These are phyloP conservation scores for Trichogramma evanescens DNA, from an alignment of 2,888 invertebrate genomes.

Conservation along the genomic window DNA sequence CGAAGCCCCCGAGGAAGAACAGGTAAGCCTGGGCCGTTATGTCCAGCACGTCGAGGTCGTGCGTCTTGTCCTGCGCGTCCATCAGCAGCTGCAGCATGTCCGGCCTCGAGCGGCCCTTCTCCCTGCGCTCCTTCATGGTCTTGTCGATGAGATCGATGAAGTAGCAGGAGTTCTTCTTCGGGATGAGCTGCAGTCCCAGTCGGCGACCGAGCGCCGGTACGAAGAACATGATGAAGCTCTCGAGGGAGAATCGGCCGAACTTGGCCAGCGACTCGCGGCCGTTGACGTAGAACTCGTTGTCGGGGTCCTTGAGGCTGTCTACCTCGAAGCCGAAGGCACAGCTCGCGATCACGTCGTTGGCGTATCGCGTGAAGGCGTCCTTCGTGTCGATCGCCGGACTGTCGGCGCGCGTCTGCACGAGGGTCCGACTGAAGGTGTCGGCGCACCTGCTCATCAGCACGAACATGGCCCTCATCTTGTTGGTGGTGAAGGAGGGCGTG, in stretches of 20 bases:
- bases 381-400: slow-evolving; percentile 29
- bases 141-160: slow-evolving; percentile 16
- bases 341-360: slow-evolving; percentile 19
- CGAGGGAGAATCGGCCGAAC: too few species aligned
- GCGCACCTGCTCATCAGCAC: slow-evolving; percentile 45
- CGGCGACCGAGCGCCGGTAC: too few species aligned
- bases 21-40: slow-evolving; percentile 46
- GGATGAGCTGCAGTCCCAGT: too few species aligned
- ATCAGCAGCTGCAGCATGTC: slow-evolving; percentile 57
- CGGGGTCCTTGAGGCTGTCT: slow-evolving; percentile 31
- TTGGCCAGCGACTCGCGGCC: slow-evolving; percentile 9
- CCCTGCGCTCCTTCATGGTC: slow-evolving; percentile 27
- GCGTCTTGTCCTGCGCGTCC: slow-evolving; percentile 39
- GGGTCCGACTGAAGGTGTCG: slow-evolving; percentile 28
- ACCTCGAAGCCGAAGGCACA: slow-evolving; percentile 31
- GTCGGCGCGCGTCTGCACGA: background rate
- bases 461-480: slow-evolving; percentile 53
- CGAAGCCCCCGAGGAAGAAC: slow-evolving; percentile 32
- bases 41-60: slow-evolving; percentile 28
- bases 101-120: slow-evolving; percentile 42
- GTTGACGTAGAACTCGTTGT: slow-evolving; percentile 32
- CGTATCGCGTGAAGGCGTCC: slow-evolving; percentile 29
- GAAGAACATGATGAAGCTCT: too few species aligned
- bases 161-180: too few species aligned
- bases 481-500: slow-evolving; percentile 53